Evolutionary conservation across 37 sponge, comb jelly and placozoan genomes (phyloP).

Genomic region (Eunapius fragilis): DNA sequence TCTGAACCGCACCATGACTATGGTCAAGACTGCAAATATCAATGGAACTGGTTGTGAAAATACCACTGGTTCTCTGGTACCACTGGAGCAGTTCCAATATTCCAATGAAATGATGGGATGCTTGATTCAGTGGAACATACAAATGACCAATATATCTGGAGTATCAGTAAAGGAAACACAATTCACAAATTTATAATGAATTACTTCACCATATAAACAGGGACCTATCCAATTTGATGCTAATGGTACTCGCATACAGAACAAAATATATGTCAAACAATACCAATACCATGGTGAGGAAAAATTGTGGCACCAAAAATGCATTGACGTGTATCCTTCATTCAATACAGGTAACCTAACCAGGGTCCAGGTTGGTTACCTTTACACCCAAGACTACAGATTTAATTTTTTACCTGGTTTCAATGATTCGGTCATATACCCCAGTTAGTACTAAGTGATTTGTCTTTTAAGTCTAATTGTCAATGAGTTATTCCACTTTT

Average conservation of each 20-base stretch:
- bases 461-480: not conserved
- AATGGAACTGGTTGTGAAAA: not conserved
- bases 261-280: conserved; percentile 1
- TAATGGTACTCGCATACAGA: conserved; percentile 7
- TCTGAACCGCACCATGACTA: conserved; percentile 2
- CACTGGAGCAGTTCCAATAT: conserved; percentile 29
- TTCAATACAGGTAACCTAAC: no score
- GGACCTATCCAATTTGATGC: conserved; percentile 12
- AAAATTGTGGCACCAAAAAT: no score
- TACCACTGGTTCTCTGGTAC: not conserved
- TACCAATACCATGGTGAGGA: not conserved
- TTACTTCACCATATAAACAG: not conserved
- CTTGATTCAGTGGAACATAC: conserved; percentile 12
- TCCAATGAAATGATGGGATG: conserved; percentile 17
- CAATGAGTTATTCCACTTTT: not conserved
- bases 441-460: no score
- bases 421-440: no score
- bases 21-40: not conserved
- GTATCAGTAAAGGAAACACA: conserved; percentile 26
- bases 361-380: no score
- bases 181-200: not conserved
- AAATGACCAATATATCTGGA: conserved; percentile 22
- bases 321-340: no score
- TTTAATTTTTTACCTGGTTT: not conserved
- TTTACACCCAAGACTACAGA: no score